Evolutionary conservation across 2,888 invertebrate species (phyloP).

Genomic region (Aleiodes alternator): DNA sequence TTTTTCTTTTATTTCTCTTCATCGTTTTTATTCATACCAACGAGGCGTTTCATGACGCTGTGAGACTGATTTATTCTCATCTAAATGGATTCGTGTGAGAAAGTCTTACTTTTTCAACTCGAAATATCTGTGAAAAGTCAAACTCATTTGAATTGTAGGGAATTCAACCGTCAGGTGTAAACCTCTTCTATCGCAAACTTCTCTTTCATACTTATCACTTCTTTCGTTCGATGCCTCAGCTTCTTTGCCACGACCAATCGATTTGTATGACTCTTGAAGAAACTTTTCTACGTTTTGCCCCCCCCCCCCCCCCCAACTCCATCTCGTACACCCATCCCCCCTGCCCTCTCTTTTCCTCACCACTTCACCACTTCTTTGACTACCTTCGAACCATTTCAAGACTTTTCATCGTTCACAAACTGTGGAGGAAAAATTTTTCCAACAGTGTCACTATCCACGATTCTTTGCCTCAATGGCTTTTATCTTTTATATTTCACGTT

Average conservation of each 20-base stretch:
- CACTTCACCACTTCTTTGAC: neutral
- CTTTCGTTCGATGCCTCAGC: slow-evolving; percentile 20
- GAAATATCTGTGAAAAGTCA: slow-evolving; percentile 67
- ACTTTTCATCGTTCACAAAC: slow-evolving; percentile 29
- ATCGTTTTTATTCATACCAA: slow-evolving; percentile 24
- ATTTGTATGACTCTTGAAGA: slow-evolving; percentile 63
- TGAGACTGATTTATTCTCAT: slow-evolving; percentile 43
- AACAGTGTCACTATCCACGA: slow-evolving; percentile 29
- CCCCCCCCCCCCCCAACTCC: slow-evolving; percentile 40
- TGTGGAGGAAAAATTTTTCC: slow-evolving; percentile 11
- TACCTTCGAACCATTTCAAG: neutral
- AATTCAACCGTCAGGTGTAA: slow-evolving; percentile 54
- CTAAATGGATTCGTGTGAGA: slow-evolving; percentile 36
- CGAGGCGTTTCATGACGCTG: slow-evolving; percentile 37
- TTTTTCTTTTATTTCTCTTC: slow-evolving; percentile 23
- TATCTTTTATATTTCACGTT: slow-evolving; percentile 29
- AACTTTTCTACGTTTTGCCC: slow-evolving; percentile 57
- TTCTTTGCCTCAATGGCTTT: slow-evolving; percentile 35
- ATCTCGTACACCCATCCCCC: slow-evolving; percentile 38
- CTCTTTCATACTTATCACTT: slow-evolving; percentile 34
- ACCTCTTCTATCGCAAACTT: slow-evolving; percentile 36
- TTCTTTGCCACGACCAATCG: slow-evolving; percentile 58
- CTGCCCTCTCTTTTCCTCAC: neutral
- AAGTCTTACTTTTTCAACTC: slow-evolving; percentile 50
- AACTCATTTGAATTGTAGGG: slow-evolving; percentile 68